A percentile compares a stretch with the other conserved stretches of the same genome.
Evolutionary conservation across 1,140 invertebrate genomes (phyloP).

Genomic region (Neoseiulus cucumeris): DNA sequence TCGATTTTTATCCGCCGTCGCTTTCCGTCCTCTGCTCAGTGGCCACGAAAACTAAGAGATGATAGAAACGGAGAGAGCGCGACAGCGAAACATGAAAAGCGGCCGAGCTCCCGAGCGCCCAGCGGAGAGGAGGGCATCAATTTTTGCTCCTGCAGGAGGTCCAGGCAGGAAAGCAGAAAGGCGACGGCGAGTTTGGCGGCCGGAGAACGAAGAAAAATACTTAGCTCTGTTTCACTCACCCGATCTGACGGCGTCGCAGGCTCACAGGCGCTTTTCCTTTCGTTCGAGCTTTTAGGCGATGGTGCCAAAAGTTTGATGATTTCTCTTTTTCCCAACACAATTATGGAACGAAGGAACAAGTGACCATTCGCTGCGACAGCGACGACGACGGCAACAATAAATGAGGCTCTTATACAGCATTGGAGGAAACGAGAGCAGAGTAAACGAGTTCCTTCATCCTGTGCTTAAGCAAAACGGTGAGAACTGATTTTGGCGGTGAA

Average conservation of each 20-base stretch:
- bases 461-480: too few species aligned
- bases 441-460: too few species aligned
- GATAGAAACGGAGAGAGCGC: neutral
- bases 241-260: neutral
- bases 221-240: neutral
- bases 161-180: too few species aligned
- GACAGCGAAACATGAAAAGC: neutral
- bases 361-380: too few species aligned
- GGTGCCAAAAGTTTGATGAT: conserved; percentile 7
- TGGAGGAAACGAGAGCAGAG: too few species aligned
- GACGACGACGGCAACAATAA: too few species aligned
- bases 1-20: neutral
- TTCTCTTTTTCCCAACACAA: neutral
- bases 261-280: too few species aligned
- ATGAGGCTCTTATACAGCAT: too few species aligned
- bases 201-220: neutral
- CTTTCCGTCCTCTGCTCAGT: neutral
- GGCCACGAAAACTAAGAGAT: too few species aligned
- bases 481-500: too few species aligned
- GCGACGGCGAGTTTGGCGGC: neutral
- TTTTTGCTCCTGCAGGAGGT: neutral
- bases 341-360: too few species aligned
- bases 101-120: neutral
- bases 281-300: too few species aligned
- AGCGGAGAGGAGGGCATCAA: neutral